Percentiles rank a stretch among this genome's conserved stretches.
These are phyloP conservation scores for Alectoris magna DNA, from an alignment of 2,797 vertebrate species.

Conservation along the genomic window DNA sequence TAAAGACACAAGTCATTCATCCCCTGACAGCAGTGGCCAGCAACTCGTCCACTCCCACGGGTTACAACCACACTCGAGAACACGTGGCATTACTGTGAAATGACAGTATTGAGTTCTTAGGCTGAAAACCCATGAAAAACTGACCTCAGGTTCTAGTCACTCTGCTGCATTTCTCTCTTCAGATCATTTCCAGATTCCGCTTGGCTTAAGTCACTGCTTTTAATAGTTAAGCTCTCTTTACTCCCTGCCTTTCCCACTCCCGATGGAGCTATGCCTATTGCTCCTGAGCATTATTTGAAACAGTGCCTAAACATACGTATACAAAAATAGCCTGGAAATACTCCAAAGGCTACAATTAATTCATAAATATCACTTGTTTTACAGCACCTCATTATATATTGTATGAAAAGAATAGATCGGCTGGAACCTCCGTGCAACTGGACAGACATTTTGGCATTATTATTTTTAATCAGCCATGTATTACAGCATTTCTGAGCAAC, in stretches of 20 bases:
- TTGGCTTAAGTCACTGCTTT: not conserved
- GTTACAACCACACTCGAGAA: not conserved
- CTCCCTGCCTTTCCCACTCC: not conserved
- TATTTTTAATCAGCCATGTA: not conserved
- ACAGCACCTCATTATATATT: conserved; percentile 14
- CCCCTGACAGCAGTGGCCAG: fast-evolving
- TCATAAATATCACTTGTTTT: conserved; percentile 57
- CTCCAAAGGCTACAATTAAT: conserved; percentile 61
- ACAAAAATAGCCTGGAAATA: conserved; percentile 53
- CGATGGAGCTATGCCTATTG: not conserved
- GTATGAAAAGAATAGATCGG: conserved; percentile 50
- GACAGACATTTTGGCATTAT: conserved; percentile 1
- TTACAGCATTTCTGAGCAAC: not conserved
- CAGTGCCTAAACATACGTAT: not conserved
- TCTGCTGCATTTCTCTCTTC: not conserved
- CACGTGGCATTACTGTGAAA: fast-evolving
- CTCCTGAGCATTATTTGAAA: conserved; percentile 15
- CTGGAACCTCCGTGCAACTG: conserved; percentile 15
- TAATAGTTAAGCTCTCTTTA: not conserved
- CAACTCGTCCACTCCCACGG: not conserved
- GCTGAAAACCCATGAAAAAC: not conserved
- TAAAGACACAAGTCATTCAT: not conserved
- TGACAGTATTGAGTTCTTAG: fast-evolving
- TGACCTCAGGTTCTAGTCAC: not conserved
- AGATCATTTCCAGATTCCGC: not conserved